Evolutionary conservation across 92 coral and sea anemone species (phyloP), one percentile per base, ranked within the genome.

Genomic region (Palythoa caribaeorum): DNA sequence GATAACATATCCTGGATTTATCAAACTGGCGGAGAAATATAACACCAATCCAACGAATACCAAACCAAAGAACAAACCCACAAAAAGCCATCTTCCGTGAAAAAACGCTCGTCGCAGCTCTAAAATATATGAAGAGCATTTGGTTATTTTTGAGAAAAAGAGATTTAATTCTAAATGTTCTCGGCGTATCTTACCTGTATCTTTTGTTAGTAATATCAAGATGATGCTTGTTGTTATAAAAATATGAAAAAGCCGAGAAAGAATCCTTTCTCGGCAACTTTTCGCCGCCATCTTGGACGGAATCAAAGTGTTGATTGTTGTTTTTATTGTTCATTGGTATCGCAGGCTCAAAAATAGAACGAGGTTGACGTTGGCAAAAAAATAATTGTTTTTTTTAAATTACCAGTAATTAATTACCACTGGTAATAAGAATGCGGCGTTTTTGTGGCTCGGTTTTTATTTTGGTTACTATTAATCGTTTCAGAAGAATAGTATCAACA

Each of bases 1-100:
- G 84, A 93, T 95, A 69, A 96, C 90, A 87, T 92, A 97, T 17
- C 99, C 99, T 71, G 99, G 99, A 84, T 97, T 98, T 88, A 95
- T 94, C 20, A 91, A 92, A 62, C 99, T 93, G 54, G 99, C 98
- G 50, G 93, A 94, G 73, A 97, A 97, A 79, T 95, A 97, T 74
- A 97, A 94, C 40, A 95, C 77, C 21, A 94, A 89, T 28, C 98
- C 98, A 38, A 90, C 39, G 17, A 92, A 70, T 50, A 93, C 89
- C 21, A 97, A 83, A 38, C 88, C 90, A 77, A 97, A 88, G 89
- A 94, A 97, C 1, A 84, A 89, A 36, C 94, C 73, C 50, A 89
- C 93, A 89, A 92, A 94, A 65, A 92, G 89, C 99, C 98, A 97
- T 65, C 90, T 83, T 69, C 95, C 98, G n/a, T 83, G 90, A 70